Evolutionary conservation across 2,888 invertebrate genomes (phyloP), one percentile per base, ranked within the genome.

Genomic region (Chymomyza procnemis): DNA sequence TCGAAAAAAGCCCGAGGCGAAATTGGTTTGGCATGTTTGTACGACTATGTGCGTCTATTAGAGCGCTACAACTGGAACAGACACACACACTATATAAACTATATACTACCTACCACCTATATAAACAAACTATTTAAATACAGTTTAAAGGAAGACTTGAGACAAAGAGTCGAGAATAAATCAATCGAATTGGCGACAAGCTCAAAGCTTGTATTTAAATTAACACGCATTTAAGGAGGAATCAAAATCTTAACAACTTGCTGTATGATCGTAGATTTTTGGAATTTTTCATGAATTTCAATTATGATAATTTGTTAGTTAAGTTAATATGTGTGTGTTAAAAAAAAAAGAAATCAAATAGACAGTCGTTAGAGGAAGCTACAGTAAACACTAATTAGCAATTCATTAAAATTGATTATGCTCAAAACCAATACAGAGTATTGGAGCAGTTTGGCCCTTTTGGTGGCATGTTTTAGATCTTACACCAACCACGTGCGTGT

Each of bases 1-100:
- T 69, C 50, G 66, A 48, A 34, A 26, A 46, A 59, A 64, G 48
- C 48, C 48, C 34, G 34, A 12, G 52, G 61, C 50, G 61, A 64
- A 64, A 12, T 59, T 19, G 22, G 26, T 26, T 26, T 26, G 8
- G 26, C 26, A 26, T 26, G 26, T 26, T 6, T 26, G 26, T 26
- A 26, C 26, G 6, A 26, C 6, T 6, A 3, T 26, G 6, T 26
- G 26, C 6, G 26, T 26, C 8, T 26, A 26, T 26, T 26, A 26
- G 26, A 4, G 26, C 4, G 26, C 4, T 26, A 26, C 8, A 26
- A 26, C 26, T 4, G 4, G 1, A 6, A 26, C n/a, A n/a, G n/a
- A n/a, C n/a, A n/a, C n/a, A n/a, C n/a, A n/a, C n/a, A n/a, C n/a
- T 22, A 4, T 22, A 22, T 22, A 22, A 3, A 22, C 22, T 1